phyloP scores from a whole-genome alignment of 2,888 invertebrate genomes.

The Melieria omissa region DNA sequence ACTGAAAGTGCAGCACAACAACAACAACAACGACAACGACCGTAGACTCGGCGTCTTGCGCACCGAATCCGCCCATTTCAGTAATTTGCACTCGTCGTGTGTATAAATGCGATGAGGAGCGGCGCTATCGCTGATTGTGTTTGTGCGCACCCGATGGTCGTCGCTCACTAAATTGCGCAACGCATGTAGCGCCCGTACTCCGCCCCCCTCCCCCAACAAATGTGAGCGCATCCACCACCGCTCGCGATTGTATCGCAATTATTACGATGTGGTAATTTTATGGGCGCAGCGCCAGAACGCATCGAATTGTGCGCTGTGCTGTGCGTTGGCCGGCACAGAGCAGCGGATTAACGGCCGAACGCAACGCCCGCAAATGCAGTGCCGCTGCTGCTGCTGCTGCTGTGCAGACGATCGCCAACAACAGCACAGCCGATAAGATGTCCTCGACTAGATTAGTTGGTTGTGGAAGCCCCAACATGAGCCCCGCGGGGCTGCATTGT shows the following conservation, averaged over 20 bases:
- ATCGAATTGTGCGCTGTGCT: background rate
- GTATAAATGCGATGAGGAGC: constrained; percentile 10
- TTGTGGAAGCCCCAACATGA: no score
- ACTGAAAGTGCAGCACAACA: background rate
- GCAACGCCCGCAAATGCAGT: no score
- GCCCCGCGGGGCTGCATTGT: no score
- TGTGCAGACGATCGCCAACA: no score
- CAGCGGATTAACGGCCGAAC: no score
- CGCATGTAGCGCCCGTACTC: constrained; percentile 9
- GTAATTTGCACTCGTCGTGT: constrained; percentile 37
- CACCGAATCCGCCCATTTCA: constrained; percentile 37
- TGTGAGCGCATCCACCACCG: background rate
- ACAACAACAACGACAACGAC: constrained; percentile 31
- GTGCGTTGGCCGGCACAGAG: no score
- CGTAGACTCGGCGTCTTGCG: constrained; percentile 5
- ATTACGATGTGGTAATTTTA: constrained; percentile 58
- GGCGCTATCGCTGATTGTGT: background rate
- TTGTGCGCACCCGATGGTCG: background rate
- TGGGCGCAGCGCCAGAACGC: constrained; percentile 38
- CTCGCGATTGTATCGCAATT: constrained; percentile 51
- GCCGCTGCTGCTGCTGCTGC: no score
- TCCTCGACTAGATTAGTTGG: no score
- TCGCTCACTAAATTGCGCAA: constrained; percentile 5
- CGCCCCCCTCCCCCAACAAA: background rate
- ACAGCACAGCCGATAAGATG: no score